Conservation (phyloP, 1,140 invertebrate genomes). For the Trichoplusia ni region DNA sequence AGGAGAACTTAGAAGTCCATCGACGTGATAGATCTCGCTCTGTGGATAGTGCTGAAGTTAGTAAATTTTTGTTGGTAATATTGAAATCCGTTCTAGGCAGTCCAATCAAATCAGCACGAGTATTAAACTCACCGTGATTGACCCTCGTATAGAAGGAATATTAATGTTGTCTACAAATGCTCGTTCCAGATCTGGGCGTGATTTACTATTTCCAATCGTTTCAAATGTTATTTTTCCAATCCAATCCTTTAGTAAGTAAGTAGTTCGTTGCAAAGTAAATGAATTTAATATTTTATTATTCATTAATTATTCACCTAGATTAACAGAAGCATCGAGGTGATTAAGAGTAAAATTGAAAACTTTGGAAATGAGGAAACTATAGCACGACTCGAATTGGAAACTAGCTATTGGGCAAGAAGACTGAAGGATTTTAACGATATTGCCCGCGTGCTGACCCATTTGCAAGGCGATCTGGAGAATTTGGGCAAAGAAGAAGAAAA, state of each 20-base stretch:
- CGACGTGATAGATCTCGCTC: conserved; percentile 44
- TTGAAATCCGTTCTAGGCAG: no score
- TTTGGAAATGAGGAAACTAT: conserved; percentile 38
- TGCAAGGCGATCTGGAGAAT: conserved; percentile 43
- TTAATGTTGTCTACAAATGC: no score
- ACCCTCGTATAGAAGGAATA: no score
- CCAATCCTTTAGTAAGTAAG: no score
- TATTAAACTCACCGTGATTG: no score
- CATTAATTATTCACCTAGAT: background rate
- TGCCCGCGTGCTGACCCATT: conserved; percentile 35
- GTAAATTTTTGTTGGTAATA: background rate
- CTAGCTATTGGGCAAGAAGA: conserved; percentile 43
- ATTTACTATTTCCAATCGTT: background rate
- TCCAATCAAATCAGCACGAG: no score
- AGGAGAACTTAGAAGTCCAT: conserved; percentile 49
- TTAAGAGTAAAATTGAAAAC: conserved; percentile 54
- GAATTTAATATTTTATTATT: background rate
- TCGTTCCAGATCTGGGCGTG: no score
- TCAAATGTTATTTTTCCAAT: background rate
- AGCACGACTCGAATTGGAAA: conserved; percentile 45
- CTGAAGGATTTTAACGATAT: conserved; percentile 48
- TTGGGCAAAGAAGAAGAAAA: conserved; percentile 41
- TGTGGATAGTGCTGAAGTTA: conserved; percentile 54
- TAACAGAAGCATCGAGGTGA: conserved; percentile 39
- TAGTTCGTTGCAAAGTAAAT: no score